These are phyloP conservation scores for Elachura formosa DNA, from an alignment of 2,113 vertebrate genomes.

Conservation along the genomic window DNA sequence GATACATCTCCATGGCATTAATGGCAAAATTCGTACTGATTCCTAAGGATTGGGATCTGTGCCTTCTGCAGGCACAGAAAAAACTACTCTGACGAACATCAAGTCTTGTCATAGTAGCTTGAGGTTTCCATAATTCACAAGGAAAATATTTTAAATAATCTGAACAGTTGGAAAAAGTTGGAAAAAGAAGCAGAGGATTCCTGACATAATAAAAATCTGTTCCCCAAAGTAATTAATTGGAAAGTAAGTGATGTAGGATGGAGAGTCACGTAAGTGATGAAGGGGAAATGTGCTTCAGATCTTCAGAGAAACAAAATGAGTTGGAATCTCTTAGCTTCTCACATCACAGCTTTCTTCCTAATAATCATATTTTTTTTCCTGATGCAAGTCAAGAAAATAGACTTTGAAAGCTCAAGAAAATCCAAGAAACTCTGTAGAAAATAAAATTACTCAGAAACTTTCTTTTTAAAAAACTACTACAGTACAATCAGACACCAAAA, in stretches of 20 bases:
- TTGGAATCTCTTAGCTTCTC: background rate
- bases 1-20: no score
- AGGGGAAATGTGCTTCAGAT: background rate
- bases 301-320: background rate
- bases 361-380: background rate
- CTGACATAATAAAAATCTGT: conserved; percentile 20
- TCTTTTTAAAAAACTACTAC: background rate
- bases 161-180: background rate
- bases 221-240: conserved; percentile 26
- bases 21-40: background rate
- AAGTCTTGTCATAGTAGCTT: background rate
- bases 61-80: background rate
- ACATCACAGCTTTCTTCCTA: background rate
- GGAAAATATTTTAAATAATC: conserved; percentile 9
- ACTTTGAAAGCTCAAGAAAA: background rate
- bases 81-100: background rate
- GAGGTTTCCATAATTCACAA: background rate
- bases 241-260: background rate
- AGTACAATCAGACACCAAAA: background rate
- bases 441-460: background rate
- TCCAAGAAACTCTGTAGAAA: background rate
- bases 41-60: background rate
- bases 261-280: background rate
- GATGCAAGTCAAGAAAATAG: background rate
- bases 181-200: conserved; percentile 27